phyloP scores from a whole-genome alignment of 2,113 vertebrate genomes.

The Epinephelus lanceolatus region DNA sequence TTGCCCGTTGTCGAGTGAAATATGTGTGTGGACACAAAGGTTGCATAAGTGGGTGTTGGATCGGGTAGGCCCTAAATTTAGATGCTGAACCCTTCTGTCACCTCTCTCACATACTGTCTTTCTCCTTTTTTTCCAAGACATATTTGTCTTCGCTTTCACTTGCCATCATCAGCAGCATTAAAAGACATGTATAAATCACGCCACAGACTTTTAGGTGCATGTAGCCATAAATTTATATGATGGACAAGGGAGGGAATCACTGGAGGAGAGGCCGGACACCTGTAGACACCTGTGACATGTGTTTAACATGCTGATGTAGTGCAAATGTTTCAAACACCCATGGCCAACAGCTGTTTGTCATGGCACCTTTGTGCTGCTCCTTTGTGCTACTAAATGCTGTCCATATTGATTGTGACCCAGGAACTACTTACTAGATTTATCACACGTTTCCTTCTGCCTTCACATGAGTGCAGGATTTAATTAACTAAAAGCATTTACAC shows the following conservation, averaged over 20 bases:
- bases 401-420: conserved; percentile 6
- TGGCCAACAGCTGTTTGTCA: not conserved
- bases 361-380: not conserved
- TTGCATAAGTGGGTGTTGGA: conserved; percentile 15
- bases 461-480: not conserved
- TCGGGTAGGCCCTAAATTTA: conserved; percentile 62
- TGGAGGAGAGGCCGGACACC: not conserved
- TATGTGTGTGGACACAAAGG: conserved; percentile 36
- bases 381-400: not conserved
- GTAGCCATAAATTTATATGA: conserved; percentile 38
- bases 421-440: not conserved
- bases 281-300: conserved; percentile 4
- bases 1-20: conserved; percentile 49
- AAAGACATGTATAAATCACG: conserved; percentile 47
- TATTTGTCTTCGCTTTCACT: conserved; percentile 57
- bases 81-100: conserved; percentile 58
- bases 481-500: not conserved
- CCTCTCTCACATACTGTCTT: conserved; percentile 14
- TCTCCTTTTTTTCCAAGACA: conserved; percentile 5
- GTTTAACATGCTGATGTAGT: conserved; percentile 19
- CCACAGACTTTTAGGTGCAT: conserved; percentile 16
- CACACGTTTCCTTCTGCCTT: not conserved
- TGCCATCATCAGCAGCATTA: conserved; percentile 50
- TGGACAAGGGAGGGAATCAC: not conserved
- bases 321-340: not conserved